A percentile compares a stretch with the other conserved stretches of the same genome.
Evolutionary conservation across 2,113 vertebrate species (phyloP).

Genomic region (Xerus inauris): DNA sequence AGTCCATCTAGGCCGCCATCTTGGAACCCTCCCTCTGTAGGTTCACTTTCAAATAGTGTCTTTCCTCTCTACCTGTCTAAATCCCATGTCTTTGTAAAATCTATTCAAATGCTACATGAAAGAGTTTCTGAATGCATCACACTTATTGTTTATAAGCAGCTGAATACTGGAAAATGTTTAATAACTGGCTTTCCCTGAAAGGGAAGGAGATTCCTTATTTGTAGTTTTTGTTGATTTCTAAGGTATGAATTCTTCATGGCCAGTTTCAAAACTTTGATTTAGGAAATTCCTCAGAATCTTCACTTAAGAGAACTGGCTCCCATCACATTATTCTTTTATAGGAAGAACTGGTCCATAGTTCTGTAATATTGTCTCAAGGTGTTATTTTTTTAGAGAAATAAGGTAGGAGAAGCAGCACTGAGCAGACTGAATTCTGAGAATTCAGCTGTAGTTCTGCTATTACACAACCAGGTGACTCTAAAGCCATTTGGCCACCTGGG

Average conservation of each 20-base stretch:
- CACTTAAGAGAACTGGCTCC: background rate
- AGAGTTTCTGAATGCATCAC: background rate
- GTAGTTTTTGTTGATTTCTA: background rate
- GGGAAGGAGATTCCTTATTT: background rate
- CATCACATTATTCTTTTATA: background rate
- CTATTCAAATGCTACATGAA: background rate
- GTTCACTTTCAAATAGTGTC: background rate
- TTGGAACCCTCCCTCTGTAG: too few relatives aligned
- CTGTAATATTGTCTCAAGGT: background rate
- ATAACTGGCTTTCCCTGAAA: background rate
- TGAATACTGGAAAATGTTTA: background rate
- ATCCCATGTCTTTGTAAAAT: background rate
- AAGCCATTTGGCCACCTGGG: background rate
- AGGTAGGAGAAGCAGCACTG: background rate
- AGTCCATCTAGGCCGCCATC: too few relatives aligned
- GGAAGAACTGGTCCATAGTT: background rate
- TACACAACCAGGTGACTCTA: background rate
- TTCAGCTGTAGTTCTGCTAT: background rate
- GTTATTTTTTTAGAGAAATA: background rate
- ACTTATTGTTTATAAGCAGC: constrained; percentile 28
- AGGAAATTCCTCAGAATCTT: background rate
- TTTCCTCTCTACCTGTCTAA: background rate
- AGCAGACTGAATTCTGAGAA: background rate
- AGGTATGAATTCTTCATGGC: background rate
- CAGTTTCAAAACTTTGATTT: constrained; percentile 20